Evolutionary conservation across 1,140 invertebrate species (phyloP).

Genomic region (Diabrotica undecimpunctata): DNA sequence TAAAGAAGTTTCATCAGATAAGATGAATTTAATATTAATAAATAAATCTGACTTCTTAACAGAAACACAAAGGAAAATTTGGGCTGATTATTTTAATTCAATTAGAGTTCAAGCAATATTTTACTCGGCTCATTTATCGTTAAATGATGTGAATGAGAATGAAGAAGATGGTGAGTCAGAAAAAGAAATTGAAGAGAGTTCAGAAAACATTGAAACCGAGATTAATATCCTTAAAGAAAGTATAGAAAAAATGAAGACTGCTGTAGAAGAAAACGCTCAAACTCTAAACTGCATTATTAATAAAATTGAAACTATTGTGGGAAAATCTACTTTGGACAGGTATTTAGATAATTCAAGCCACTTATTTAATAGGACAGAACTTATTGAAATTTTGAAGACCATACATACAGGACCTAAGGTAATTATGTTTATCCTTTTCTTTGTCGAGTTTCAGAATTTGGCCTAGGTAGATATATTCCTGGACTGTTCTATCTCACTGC

Average conservation of each 20-base stretch:
- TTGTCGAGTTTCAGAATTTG: too few relatives aligned
- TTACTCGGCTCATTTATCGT: constrained; percentile 72
- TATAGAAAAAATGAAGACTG: constrained; percentile 38
- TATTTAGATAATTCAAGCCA: constrained; percentile 43
- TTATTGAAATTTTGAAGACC: constrained; percentile 66
- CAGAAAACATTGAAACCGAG: constrained; percentile 31
- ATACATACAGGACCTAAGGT: constrained; percentile 58
- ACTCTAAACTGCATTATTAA: constrained; percentile 50
- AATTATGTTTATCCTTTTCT: constrained; percentile 33
- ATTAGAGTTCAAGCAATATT: constrained; percentile 69
- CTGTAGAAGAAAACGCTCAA: constrained; percentile 48
- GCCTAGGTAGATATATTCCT: too few relatives aligned
- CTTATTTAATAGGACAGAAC: constrained; percentile 56
- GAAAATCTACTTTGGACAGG: constrained; percentile 17
- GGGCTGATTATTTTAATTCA: constrained; percentile 84
- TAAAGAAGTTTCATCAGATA: constrained; percentile 72
- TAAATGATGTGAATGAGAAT: constrained; percentile 47
- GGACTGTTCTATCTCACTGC: too few relatives aligned
- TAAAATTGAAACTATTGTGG: constrained; percentile 29
- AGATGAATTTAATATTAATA: constrained; percentile 81
- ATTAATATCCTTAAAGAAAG: constrained; percentile 27
- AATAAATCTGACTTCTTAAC: constrained; percentile 98
- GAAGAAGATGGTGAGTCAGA: constrained; percentile 35
- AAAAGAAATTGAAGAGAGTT: not conserved
- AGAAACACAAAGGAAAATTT: constrained; percentile 72